Evolutionary conservation across 1,140 invertebrate genomes (phyloP).

Genomic region (Drosophila nannoptera): DNA sequence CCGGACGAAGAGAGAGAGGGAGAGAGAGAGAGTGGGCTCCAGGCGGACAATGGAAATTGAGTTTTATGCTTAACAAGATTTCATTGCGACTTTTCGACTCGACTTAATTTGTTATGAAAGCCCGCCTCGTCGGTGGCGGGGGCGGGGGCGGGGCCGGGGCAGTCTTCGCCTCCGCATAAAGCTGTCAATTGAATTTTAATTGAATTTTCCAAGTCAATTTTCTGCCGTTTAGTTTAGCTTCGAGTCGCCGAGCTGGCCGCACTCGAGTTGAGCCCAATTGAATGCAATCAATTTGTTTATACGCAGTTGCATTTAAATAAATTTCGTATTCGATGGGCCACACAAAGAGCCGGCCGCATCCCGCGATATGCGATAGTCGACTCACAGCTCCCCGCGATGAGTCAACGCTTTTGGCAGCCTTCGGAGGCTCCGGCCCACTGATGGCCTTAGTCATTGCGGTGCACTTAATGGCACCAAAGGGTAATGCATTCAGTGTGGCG

Average conservation of each 20-base stretch:
- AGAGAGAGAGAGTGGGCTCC: background rate
- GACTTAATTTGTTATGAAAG: constrained; percentile 37
- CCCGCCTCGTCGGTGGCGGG: background rate
- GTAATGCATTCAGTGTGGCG: background rate
- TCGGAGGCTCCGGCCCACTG: constrained; percentile 22
- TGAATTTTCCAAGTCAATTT: constrained; percentile 71
- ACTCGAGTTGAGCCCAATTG: constrained; percentile 69
- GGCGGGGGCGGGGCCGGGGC: background rate
- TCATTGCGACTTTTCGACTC: constrained; percentile 67
- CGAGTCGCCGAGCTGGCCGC: constrained; percentile 13
- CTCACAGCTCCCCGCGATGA: constrained; percentile 31
- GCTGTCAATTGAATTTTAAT: constrained; percentile 64
- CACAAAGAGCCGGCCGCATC: constrained; percentile 21
- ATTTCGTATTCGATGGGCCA: constrained; percentile 37
- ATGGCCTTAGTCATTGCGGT: constrained; percentile 27
- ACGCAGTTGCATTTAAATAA: constrained; percentile 73
- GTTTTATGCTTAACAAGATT: constrained; percentile 72
- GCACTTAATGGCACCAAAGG: constrained; percentile 49
- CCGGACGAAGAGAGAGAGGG: background rate
- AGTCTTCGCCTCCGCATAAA: constrained; percentile 48
- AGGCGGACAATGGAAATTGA: constrained; percentile 62
- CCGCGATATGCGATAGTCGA: constrained; percentile 19
- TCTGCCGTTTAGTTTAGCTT: constrained; percentile 22
- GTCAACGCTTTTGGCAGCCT: constrained; percentile 49
- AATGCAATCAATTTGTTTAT: constrained; percentile 77